Evolutionary conservation across 2,113 vertebrate genomes (phyloP).

Genomic region (Indicator indicator): DNA sequence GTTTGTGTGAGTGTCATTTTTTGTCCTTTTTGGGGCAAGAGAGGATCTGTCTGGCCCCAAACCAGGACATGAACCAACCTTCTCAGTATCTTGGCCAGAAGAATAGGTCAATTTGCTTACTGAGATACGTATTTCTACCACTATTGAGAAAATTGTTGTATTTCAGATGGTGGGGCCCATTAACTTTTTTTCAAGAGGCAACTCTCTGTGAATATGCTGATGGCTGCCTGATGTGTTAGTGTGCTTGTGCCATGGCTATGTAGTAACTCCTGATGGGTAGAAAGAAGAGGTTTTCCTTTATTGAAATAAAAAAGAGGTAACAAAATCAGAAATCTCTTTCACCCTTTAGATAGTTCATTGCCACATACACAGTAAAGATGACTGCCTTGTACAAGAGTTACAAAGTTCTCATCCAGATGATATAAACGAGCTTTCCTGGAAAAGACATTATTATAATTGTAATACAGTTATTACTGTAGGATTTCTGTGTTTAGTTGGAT

Average conservation of each 20-base stretch:
- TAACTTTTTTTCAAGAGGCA: not conserved
- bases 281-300: not conserved
- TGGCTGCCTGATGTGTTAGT: not conserved
- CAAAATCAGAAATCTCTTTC: not conserved
- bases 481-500: not conserved
- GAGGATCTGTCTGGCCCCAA: too few relatives aligned
- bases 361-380: not conserved
- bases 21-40: too few relatives aligned
- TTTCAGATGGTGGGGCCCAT: not conserved
- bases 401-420: too few relatives aligned
- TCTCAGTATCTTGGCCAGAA: not conserved
- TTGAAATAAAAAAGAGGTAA: not conserved
- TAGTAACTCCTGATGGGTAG: not conserved
- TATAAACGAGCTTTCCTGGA: not conserved
- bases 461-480: not conserved
- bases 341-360: not conserved
- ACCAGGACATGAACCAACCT: too few relatives aligned
- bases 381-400: not conserved
- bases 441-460: too few relatives aligned
- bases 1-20: too few relatives aligned
- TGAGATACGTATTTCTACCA: not conserved
- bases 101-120: not conserved
- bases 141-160: not conserved
- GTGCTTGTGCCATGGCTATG: not conserved
- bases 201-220: not conserved